Conservation (phyloP, 1,140 invertebrate genomes). For the Drosophila mayri region DNA sequence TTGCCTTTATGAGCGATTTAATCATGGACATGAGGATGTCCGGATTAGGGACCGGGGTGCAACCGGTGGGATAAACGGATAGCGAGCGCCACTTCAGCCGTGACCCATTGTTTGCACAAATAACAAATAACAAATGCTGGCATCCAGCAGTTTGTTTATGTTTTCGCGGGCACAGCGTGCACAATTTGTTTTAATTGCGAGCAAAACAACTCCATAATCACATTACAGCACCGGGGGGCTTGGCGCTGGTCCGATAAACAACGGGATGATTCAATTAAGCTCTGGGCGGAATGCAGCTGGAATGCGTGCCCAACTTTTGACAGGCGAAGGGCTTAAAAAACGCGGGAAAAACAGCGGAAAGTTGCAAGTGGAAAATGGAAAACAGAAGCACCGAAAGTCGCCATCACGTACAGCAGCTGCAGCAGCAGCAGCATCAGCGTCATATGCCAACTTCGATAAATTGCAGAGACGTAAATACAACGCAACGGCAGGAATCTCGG, state of each 20-base stretch:
- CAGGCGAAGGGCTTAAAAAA: conserved; percentile 62
- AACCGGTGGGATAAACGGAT: conserved; percentile 23
- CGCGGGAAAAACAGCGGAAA: conserved; percentile 11
- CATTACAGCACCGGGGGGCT: conserved; percentile 33
- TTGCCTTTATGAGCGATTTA: conserved; percentile 34
- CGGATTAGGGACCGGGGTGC: conserved; percentile 19
- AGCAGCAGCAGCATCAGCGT: conserved; percentile 2
- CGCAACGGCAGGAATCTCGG: conserved; percentile 52
- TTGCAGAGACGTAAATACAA: conserved; percentile 71
- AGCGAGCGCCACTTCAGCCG: conserved; percentile 6
- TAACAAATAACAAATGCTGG: conserved; percentile 8
- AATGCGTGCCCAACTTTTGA: conserved; percentile 26
- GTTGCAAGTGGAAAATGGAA: conserved; percentile 22
- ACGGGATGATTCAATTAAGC: conserved; percentile 63
- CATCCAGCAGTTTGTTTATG: conserved; percentile 30
- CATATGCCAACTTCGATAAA: conserved; percentile 65
- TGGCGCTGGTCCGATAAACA: not conserved
- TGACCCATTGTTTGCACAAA: conserved; percentile 20
- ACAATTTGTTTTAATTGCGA: conserved; percentile 69
- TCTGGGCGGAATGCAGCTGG: conserved; percentile 28
- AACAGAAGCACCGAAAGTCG: conserved; percentile 26
- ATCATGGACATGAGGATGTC: conserved; percentile 27
- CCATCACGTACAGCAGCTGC: conserved; percentile 27
- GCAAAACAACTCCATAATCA: conserved; percentile 66
- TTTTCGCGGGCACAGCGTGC: conserved; percentile 16